phyloP scores from a whole-genome alignment of 2,888 invertebrate genomes.

The Troides aeacus region DNA sequence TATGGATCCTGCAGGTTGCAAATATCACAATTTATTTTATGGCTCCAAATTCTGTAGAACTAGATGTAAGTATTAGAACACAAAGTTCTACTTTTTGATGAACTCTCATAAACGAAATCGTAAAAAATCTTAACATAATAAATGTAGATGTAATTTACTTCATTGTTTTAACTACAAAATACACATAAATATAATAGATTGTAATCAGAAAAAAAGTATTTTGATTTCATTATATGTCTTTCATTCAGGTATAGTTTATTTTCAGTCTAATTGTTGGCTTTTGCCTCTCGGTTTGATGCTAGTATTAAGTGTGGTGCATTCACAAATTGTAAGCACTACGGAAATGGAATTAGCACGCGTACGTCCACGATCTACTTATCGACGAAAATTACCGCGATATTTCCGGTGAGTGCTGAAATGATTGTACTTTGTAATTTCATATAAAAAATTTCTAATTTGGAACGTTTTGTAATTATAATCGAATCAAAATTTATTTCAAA shows the following conservation, averaged over 20 bases:
- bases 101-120: no score
- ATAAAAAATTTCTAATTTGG: not conserved
- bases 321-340: conserved; percentile 76
- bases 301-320: conserved; percentile 71
- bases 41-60: conserved; percentile 61
- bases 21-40: conserved; percentile 80
- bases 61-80: conserved; percentile 74
- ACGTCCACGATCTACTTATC: conserved; percentile 61
- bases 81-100: not conserved
- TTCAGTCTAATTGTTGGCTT: conserved; percentile 69
- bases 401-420: conserved; percentile 52
- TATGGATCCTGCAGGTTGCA: conserved; percentile 87
- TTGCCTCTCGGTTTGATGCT: conserved; percentile 71
- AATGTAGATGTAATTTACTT: no score
- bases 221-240: conserved; percentile 17
- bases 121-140: no score
- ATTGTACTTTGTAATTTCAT: not conserved
- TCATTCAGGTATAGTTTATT: conserved; percentile 30
- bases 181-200: not conserved
- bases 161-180: not conserved
- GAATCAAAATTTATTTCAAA: no score
- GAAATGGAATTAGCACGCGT: conserved; percentile 72
- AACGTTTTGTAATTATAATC: not conserved
- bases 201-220: not conserved
- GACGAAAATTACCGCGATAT: conserved; percentile 65